Base-by-base conservation (phyloP, 2,797 vertebrate species). In the Hipposideros larvatus region DNA sequence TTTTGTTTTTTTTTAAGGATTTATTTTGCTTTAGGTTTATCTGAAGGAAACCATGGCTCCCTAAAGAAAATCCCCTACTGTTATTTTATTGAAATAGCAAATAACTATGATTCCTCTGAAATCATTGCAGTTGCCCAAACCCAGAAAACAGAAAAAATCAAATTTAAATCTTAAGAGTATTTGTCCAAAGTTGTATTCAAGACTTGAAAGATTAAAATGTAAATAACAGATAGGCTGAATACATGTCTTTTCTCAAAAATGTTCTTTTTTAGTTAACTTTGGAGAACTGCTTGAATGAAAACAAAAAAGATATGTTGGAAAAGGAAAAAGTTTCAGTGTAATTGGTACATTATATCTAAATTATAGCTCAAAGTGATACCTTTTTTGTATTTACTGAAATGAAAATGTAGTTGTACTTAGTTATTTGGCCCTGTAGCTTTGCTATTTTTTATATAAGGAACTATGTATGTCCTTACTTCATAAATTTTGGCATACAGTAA, bases 71-170 rank as follows among this genome's bases (percentile, higher is more conserved):
- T 0, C 0, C 4, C 24, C 43, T 21, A 7, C 1, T 71, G 2
- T 74, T 88, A 94, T 68, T 92, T 88, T 88, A 86, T 93, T 93
- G 73, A 83, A 95, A 86, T 95, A 92, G 28, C 70, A 95, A 87
- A 80, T 93, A 15, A 89, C 43, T 78, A 16, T 83, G 61, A 41
- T 87, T 94, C 88, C 24, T 93, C 78, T 92, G 79, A 96, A 96
- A 79, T 96, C 28, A 89, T 28, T 96, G 18, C 11, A 95, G 13
- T 37, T 37, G 37, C 53, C 48, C 11, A 96, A 61, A 87, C 51
- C 51, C 51, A 90, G 26, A 97, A 61, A 80, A 89, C 0, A 96
- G 41, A 37, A 90, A 93, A 96, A 86, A 57, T 78, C 26, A 96
- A 89, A 87, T 86, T 78, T 90, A 92, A 57, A 87, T 91, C 37